These are phyloP conservation scores for Ictidomys tridecemlineatus DNA, from an alignment of 2,113 vertebrate genomes.

Conservation along the genomic window DNA sequence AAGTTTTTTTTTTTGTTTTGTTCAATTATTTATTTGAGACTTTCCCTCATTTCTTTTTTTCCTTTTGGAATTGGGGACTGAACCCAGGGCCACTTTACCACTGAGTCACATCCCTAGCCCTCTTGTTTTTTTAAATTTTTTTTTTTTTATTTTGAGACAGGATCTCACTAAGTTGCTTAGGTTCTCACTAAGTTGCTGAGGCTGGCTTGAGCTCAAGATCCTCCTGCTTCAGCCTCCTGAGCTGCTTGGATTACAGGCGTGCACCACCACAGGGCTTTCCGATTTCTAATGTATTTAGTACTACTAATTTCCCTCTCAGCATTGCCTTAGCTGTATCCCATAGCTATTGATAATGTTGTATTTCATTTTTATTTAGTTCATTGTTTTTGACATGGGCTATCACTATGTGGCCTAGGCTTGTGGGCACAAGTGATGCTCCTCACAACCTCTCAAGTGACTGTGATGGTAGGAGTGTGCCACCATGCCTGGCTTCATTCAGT, in stretches of 20 bases:
- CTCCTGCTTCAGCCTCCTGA: too few species aligned
- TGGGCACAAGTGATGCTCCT: too few species aligned
- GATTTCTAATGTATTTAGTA: neutral
- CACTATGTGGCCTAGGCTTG: neutral
- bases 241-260: too few species aligned
- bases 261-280: neutral
- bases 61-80: too few species aligned
- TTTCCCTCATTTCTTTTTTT: neutral
- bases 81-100: too few species aligned
- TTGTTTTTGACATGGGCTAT: neutral
- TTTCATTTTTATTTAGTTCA: neutral
- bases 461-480: neutral
- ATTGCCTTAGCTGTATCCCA: neutral
- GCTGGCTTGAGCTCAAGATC: too few species aligned
- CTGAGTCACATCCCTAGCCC: too few species aligned
- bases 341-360: neutral
- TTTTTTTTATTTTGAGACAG: too few species aligned
- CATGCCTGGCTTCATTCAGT: neutral
- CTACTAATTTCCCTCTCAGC: neutral
- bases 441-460: neutral
- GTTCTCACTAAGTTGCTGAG: too few species aligned
- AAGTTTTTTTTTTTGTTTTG: neutral
- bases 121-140: too few species aligned
- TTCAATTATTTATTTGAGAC: neutral
- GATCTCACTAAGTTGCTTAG: too few species aligned